Conservation (phyloP, 2,888 invertebrate species). For the Silvanus unidentatus region DNA sequence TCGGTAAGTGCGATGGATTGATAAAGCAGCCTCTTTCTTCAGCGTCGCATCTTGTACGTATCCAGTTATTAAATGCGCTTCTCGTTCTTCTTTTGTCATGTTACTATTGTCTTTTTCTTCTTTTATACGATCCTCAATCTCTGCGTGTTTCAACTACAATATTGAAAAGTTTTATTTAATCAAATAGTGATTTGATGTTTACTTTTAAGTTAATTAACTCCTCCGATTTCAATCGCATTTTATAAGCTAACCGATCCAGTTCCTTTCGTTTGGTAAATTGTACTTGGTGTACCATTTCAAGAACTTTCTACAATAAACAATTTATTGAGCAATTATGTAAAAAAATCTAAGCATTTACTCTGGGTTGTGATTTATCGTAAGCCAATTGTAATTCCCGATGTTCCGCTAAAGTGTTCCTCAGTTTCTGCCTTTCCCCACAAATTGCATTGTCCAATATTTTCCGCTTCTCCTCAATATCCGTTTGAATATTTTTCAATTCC, state of each 20-base stretch:
- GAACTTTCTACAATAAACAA: slow-evolving; percentile 50
- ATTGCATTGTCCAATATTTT: slow-evolving; percentile 54
- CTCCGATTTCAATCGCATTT: slow-evolving; percentile 56
- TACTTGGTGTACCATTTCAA: slow-evolving; percentile 56
- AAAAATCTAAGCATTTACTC: slow-evolving; percentile 27
- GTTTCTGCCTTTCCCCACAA: slow-evolving; percentile 55
- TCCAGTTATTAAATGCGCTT: slow-evolving; percentile 55
- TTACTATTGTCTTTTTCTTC: slow-evolving; percentile 42
- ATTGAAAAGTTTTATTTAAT: slow-evolving; percentile 5
- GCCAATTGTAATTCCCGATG: slow-evolving; percentile 55
- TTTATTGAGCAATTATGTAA: slow-evolving; percentile 11
- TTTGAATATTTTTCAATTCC: slow-evolving; percentile 53
- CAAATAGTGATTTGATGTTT: slow-evolving; percentile 13
- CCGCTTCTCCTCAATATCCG: slow-evolving; percentile 52
- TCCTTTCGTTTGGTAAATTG: slow-evolving; percentile 58
- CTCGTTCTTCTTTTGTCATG: slow-evolving; percentile 46
- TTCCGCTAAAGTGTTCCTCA: slow-evolving; percentile 54
- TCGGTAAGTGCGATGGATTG: slow-evolving; percentile 57
- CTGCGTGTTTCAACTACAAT: slow-evolving; percentile 48
- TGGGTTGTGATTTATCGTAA: slow-evolving; percentile 46
- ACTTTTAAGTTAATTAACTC: slow-evolving; percentile 56
- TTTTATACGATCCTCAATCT: slow-evolving; percentile 50
- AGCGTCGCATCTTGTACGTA: slow-evolving; percentile 58
- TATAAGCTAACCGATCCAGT: slow-evolving; percentile 55
- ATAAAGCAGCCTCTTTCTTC: slow-evolving; percentile 59